Conservation (phyloP, 2,797 vertebrate species). For the Bucorvus abyssinicus region DNA sequence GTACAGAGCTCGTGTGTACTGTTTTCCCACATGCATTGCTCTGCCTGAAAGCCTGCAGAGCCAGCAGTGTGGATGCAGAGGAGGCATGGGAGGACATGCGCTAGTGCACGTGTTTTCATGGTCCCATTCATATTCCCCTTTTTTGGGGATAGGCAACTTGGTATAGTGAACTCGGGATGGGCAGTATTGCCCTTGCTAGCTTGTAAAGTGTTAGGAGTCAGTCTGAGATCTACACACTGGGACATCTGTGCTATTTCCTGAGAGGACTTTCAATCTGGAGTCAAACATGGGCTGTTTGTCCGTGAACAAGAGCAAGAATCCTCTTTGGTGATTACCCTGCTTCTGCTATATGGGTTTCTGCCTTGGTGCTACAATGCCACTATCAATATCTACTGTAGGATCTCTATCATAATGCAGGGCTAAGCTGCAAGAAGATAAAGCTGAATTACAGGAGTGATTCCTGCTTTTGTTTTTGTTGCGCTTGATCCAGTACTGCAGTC, state of each 20-base stretch:
- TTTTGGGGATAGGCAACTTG: background rate
- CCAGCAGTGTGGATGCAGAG: background rate
- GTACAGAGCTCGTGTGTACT: fast-evolving
- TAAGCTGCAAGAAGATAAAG: background rate
- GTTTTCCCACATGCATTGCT: fast-evolving
- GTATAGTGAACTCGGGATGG: background rate
- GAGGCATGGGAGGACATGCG: fast-evolving
- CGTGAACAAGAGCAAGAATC: background rate
- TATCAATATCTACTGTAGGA: fast-evolving
- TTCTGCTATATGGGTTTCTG: background rate
- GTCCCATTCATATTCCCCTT: fast-evolving
- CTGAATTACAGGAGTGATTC: background rate
- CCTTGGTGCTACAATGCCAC: background rate
- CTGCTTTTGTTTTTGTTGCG: background rate
- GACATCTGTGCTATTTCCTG: background rate
- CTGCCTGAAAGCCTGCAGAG: background rate
- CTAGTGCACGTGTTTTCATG: fast-evolving
- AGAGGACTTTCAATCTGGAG: background rate
- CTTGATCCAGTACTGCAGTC: background rate
- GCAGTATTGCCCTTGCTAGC: background rate
- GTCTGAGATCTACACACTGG: background rate
- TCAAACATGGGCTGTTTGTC: background rate
- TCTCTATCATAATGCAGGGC: background rate
- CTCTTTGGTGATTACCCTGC: background rate
- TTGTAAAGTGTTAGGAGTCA: background rate